phyloP scores from a whole-genome alignment of 35 echinoderm and acorn worm genomes.

The Anneissia japonica region DNA sequence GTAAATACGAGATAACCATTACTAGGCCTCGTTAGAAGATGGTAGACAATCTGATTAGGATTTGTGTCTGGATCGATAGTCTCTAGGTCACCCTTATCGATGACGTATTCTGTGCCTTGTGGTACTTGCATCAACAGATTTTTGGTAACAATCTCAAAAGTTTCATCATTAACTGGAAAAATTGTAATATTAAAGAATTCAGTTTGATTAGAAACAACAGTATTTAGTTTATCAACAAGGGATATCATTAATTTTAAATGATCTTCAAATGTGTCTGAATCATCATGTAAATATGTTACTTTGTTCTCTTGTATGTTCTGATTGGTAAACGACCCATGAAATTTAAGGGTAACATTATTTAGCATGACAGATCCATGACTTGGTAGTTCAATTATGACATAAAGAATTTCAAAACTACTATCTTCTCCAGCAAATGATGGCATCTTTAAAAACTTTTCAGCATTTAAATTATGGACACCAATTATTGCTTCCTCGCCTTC shows the following conservation, averaged over 20 bases:
- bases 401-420: conserved; percentile 10
- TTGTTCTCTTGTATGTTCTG: conserved; percentile 29
- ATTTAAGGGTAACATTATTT: conserved; percentile 35
- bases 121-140: conserved; percentile 47
- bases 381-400: conserved; percentile 59
- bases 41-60: conserved; percentile 63
- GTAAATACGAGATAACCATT: conserved; percentile 63
- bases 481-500: conserved; percentile 67
- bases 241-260: conserved; percentile 62
- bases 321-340: conserved; percentile 46
- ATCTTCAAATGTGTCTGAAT: conserved; percentile 65
- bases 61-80: conserved; percentile 67
- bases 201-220: not conserved
- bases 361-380: conserved; percentile 49
- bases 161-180: conserved; percentile 83
- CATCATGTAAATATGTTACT: conserved; percentile 70
- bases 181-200: conserved; percentile 52
- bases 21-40: conserved; percentile 39
- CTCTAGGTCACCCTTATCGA: conserved; percentile 43
- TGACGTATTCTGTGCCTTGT: conserved; percentile 49
- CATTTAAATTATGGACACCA: conserved; percentile 45
- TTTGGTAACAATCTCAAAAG: conserved; percentile 60
- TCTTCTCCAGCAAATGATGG: conserved; percentile 16
- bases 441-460: conserved; percentile 8
- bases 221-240: not conserved